Base-by-base conservation (phyloP, 2,888 invertebrate species). In the Pyrochroa serraticornis region DNA sequence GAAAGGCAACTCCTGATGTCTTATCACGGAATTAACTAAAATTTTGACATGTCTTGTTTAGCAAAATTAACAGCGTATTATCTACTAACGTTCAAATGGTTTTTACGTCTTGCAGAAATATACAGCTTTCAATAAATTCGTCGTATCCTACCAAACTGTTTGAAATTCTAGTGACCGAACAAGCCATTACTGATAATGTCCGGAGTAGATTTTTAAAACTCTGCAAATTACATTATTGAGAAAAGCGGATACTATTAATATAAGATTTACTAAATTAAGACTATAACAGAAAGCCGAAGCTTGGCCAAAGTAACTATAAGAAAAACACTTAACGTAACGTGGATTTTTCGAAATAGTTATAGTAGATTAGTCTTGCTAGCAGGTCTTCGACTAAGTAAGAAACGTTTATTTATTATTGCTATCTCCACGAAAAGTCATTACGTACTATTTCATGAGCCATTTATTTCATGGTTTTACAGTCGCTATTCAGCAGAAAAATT, bases 31-130 rank as follows among this genome's bases (percentile, higher is more conserved):
- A 73, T 89, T 0, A 77, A 84, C 63, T 80, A 87, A 32, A 80
- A 85, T 49, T 82, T 88, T 64, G 81, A 87, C 63, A 77, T 86
- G 0, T 84, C 87, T 22, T 79, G 82, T 48, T 68, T 86, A 34
- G 83, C 87, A 0, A 84, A 81, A 68, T 73, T 81, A 31, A 77
- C 86, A 6, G 69, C 80, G 44, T 84, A 84, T 0, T 84, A 84
- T 67, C 83, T 85, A n/a, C 72, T 87, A 12, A 76, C 82, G 70
- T 86, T 0, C 71, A 80, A 7, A 73, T 67, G 8, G 71, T 86
- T 2, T 57, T 88, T 58, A 74, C 73, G 22, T 76, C 84, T 0
- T 74, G 76, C 1, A 77, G 88, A 38, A 75, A 85, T 12, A 79
- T 84, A n/a, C 76, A 81, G 9, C 71, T 88, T 8, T 79, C 79